Conservation (phyloP, 2,888 invertebrate species). For the Hypena proboscidalis region DNA sequence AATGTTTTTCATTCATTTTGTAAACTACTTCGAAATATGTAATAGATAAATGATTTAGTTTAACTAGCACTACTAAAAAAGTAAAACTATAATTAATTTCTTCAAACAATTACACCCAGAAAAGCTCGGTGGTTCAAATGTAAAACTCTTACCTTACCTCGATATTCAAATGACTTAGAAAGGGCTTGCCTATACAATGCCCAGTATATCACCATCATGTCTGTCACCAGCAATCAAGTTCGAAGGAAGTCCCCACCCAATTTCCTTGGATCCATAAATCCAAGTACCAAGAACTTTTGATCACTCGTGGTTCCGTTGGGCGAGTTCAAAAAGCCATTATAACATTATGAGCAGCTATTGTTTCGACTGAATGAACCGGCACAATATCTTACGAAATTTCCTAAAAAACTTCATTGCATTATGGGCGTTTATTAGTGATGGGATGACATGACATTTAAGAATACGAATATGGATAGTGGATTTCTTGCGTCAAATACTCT, state of each 20-base stretch:
- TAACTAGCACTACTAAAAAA: too few species aligned
- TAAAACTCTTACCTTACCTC: too few species aligned
- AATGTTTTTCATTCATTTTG: too few species aligned
- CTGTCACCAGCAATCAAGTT: slow-evolving; percentile 45
- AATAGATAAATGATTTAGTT: too few species aligned
- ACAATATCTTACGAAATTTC: slow-evolving; percentile 84
- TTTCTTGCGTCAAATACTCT: too few species aligned
- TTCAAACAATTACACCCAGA: too few species aligned
- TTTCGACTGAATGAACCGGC: slow-evolving; percentile 78
- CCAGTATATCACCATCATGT: slow-evolving; percentile 15
- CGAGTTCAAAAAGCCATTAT: slow-evolving; percentile 80
- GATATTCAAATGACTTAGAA: not conserved
- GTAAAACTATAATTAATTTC: too few species aligned
- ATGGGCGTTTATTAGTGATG: slow-evolving; percentile 80
- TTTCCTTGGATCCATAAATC: slow-evolving; percentile 70
- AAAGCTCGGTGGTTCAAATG: too few species aligned
- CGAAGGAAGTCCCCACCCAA: slow-evolving; percentile 72
- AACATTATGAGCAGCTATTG: slow-evolving; percentile 80
- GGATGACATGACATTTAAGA: too few species aligned
- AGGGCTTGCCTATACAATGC: slow-evolving; percentile 19
- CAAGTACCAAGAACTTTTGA: slow-evolving; percentile 73
- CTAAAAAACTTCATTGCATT: slow-evolving; percentile 75
- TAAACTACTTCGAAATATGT: too few species aligned
- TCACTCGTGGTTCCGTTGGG: slow-evolving; percentile 76
- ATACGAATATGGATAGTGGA: too few species aligned